Percentiles rank a stretch among this genome's conserved stretches.
Conservation (phyloP, 2,888 invertebrate species). For the Hartigia nigra region DNA sequence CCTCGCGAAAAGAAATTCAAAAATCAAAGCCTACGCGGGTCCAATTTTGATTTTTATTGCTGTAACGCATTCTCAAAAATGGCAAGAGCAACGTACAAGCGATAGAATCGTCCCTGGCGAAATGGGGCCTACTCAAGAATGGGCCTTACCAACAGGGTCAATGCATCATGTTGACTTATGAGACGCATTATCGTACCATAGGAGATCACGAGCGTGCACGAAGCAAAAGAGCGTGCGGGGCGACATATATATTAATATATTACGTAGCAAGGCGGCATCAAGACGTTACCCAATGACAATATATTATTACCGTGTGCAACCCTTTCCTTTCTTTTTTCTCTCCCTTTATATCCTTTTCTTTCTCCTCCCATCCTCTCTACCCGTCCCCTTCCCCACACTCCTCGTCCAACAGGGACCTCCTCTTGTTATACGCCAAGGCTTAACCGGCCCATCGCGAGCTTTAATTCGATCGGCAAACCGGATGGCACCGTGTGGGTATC, state of each 20-base stretch:
- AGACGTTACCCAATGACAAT: constrained; percentile 56
- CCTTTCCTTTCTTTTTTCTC: constrained; percentile 35
- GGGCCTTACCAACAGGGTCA: constrained; percentile 23
- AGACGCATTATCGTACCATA: constrained; percentile 51
- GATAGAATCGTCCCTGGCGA: background rate
- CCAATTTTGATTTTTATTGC: background rate
- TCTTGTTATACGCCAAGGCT: constrained; percentile 33
- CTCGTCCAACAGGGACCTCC: constrained; percentile 7
- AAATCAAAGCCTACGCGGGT: background rate
- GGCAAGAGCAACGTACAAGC: background rate
- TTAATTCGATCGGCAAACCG: constrained; percentile 38
- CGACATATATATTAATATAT: constrained; percentile 47
- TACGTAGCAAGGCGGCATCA: constrained; percentile 44
- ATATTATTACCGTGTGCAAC: constrained; percentile 49
- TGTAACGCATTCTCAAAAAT: background rate
- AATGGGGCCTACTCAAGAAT: background rate
- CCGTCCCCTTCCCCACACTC: constrained; percentile 13
- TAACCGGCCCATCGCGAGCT: constrained; percentile 33
- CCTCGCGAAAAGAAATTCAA: too few relatives aligned
- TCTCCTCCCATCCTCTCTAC: constrained; percentile 14
- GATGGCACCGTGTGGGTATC: constrained; percentile 21
- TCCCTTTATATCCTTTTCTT: background rate
- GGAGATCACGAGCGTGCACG: constrained; percentile 12
- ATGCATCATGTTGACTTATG: constrained; percentile 60
- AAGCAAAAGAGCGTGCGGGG: background rate